Percentiles rank a stretch among this genome's conserved stretches.
Evolutionary conservation across 2,113 vertebrate species (phyloP).

Genomic region (Hyaena hyaena): DNA sequence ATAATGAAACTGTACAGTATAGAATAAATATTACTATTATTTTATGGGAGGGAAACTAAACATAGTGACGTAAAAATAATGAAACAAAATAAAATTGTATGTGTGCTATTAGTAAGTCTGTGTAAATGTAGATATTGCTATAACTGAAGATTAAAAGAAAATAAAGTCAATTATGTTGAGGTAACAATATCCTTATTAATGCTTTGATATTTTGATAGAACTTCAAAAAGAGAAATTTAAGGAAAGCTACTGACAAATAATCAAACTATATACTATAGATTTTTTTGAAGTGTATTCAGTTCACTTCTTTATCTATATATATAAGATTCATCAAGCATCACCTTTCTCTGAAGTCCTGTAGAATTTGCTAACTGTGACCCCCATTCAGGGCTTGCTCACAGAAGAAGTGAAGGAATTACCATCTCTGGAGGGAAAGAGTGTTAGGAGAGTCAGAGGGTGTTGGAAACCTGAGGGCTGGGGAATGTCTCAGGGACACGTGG

Average conservation of each 20-base stretch:
- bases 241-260: neutral
- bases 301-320: too few relatives aligned
- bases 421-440: accelerated
- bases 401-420: too few relatives aligned
- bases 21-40: neutral
- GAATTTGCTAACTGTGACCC: neutral
- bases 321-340: neutral
- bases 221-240: neutral
- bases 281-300: neutral
- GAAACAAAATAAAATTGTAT: neutral
- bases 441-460: neutral
- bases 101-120: neutral
- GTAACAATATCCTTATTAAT: neutral
- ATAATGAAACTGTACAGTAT: neutral
- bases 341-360: neutral
- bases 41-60: neutral
- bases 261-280: too few relatives aligned
- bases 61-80: neutral
- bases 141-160: neutral
- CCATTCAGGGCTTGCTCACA: accelerated
- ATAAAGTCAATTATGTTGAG: neutral
- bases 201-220: neutral
- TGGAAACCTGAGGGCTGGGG: too few relatives aligned
- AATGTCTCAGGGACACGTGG: accelerated
- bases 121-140: neutral